Percentiles rank a stretch among this genome's conserved stretches.
Conservation (phyloP, 1,140 invertebrate genomes). For the Sitophilus oryzae region DNA sequence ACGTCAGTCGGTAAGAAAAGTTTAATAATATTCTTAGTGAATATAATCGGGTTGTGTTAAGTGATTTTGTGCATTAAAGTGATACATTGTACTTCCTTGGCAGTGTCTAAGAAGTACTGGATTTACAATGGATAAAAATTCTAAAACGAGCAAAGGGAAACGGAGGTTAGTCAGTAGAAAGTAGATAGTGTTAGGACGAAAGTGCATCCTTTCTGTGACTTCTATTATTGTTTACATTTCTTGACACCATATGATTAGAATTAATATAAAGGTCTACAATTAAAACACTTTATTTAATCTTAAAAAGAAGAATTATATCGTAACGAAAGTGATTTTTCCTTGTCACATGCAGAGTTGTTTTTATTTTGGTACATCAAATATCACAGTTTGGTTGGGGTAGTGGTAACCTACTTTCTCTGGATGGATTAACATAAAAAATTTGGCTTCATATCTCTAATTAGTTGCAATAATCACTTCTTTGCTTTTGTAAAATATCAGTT, state of each 20-base stretch:
- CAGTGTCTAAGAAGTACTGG: conserved; percentile 36
- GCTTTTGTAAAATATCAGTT: too few relatives aligned
- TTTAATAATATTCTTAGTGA: conserved; percentile 11
- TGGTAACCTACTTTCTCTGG: conserved; percentile 21
- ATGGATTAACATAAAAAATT: too few relatives aligned
- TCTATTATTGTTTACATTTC: too few relatives aligned
- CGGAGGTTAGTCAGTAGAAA: conserved; percentile 32
- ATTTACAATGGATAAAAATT: conserved; percentile 29
- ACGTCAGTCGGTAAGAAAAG: conserved; percentile 19
- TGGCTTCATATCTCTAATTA: too few relatives aligned
- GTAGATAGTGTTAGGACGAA: conserved; percentile 1
- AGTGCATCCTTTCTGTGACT: too few relatives aligned
- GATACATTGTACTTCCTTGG: conserved; percentile 33
- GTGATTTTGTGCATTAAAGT: conserved; percentile 23
- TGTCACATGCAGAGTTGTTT: conserved; percentile 13
- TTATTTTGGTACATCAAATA: conserved; percentile 12
- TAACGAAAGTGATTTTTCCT: too few relatives aligned
- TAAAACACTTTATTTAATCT: too few relatives aligned
- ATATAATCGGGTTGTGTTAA: conserved; percentile 8
- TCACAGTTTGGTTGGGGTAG: background rate
- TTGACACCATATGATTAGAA: too few relatives aligned
- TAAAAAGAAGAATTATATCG: too few relatives aligned
- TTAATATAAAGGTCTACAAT: too few relatives aligned
- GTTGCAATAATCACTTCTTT: too few relatives aligned
- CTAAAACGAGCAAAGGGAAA: conserved; percentile 31